Evolutionary conservation across 2,113 vertebrate species (phyloP), one percentile per base, ranked within the genome.

Genomic region (Agapornis roseicollis): DNA sequence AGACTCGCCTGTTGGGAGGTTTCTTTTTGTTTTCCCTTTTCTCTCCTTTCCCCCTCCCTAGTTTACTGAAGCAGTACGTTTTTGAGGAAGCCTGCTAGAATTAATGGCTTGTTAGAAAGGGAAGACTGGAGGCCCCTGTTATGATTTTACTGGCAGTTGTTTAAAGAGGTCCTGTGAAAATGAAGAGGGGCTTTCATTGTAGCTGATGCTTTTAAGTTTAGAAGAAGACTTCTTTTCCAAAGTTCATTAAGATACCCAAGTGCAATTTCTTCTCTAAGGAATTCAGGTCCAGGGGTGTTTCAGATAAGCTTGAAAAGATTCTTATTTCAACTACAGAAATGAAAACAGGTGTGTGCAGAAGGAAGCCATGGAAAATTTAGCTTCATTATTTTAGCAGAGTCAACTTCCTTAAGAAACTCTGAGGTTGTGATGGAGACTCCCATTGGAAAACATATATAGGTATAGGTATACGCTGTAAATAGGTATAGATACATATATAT

Each of bases 41-140:
- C 28, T 29, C 27, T 28, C 25, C 20, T 33, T 33, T 33, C 1
- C 0, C 1, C 1, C 0, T 1, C 1, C 14, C 22, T 10, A 9
- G 33, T 69, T 91, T 80, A 61, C 29, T 37, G 8, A 29, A 76
- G 33, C 10, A 16, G 8, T 71, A 17, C 4, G 10, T 35, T 55
- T 81, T 65, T 70, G 52, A 61, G 17, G 18, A 86, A 83, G 41
- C 50, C 65, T 74, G 9, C 14, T 83, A 11, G 46, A 56, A 23
- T 61, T 83, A 89, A 70, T 61, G 37, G 33, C 46, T 49, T 66
- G 19, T 70, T 74, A 63, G 85, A 80, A 86, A 66, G 0, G 1
- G 41, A 20, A 83, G 29, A 25, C 66, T 23, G 22, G 29, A 80
- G 72, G 29, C 25, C 41, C 25, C 41, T 55, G 28, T 71, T 61